Percentiles rank a stretch among this genome's conserved stretches.
These are phyloP conservation scores for Paratrypauchen microcephalus DNA, from an alignment of 2,797 vertebrate genomes.

Conservation along the genomic window DNA sequence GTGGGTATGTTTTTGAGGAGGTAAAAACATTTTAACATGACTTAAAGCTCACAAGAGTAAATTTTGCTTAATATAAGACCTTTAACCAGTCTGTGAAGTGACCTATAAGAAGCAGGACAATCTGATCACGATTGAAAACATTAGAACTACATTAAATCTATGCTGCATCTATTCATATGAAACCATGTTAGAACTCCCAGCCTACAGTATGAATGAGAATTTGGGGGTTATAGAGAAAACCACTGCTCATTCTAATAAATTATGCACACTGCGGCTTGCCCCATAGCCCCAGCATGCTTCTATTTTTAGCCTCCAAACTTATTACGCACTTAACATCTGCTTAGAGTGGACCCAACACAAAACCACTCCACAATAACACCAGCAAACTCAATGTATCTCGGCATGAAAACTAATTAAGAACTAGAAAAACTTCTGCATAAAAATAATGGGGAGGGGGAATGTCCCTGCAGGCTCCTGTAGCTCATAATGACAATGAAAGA, in stretches of 20 bases:
- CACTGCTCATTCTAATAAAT: constrained; percentile 40
- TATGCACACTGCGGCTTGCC: constrained; percentile 51
- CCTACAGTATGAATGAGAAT: background rate
- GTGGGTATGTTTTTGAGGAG: too few species aligned
- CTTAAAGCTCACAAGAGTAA: too few species aligned
- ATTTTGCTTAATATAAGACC: too few species aligned
- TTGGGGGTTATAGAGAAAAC: constrained; percentile 26
- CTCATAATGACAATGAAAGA: constrained; percentile 20
- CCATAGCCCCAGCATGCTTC: constrained; percentile 42
- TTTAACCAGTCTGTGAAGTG: too few species aligned
- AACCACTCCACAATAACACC: constrained; percentile 33
- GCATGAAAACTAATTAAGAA: constrained; percentile 60
- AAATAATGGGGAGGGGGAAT: constrained; percentile 21
- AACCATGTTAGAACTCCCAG: background rate
- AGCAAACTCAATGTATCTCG: constrained; percentile 42
- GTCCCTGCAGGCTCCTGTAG: constrained; percentile 29
- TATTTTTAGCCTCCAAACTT: constrained; percentile 60
- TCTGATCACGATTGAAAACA: too few species aligned
- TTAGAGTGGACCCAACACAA: constrained; percentile 28
- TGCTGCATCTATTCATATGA: background rate
- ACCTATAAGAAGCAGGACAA: too few species aligned
- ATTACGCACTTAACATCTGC: constrained; percentile 52
- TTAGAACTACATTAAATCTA: background rate
- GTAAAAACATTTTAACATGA: too few species aligned
- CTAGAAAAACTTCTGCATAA: constrained; percentile 38